Evolutionary conservation across 2,888 invertebrate species (phyloP).

Genomic region (Lepidocyrtinus sp.): DNA sequence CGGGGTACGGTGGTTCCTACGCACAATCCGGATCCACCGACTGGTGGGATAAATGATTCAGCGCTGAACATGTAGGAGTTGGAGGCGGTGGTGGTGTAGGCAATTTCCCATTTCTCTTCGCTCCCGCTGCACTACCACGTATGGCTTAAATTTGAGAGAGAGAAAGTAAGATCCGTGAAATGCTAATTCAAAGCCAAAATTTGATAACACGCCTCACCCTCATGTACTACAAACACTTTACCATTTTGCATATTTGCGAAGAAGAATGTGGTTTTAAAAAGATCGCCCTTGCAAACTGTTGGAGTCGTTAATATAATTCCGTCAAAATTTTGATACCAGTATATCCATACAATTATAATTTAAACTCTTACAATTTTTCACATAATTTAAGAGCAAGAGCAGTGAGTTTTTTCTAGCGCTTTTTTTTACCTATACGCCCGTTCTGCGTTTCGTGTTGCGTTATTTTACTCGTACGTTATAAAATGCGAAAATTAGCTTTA

Average conservation of each 20-base stretch:
- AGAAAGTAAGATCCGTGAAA: neutral
- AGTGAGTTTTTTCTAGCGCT: slow-evolving; percentile 8
- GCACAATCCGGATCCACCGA: slow-evolving; percentile 73
- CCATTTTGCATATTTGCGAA: slow-evolving; percentile 35
- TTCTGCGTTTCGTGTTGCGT: slow-evolving; percentile 14
- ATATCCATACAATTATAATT: slow-evolving; percentile 15
- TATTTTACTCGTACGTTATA: neutral
- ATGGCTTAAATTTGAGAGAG: neutral
- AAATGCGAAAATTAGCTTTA: neutral
- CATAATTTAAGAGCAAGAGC: slow-evolving; percentile 3
- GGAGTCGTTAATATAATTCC: slow-evolving; percentile 56
- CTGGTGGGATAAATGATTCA: slow-evolving; percentile 74
- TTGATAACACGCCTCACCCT: too few species aligned
- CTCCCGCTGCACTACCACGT: neutral
- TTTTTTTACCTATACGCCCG: slow-evolving; percentile 2
- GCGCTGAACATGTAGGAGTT: slow-evolving; percentile 5
- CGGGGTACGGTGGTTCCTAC: slow-evolving; percentile 74
- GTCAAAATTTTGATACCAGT: slow-evolving; percentile 48
- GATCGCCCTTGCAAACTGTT: slow-evolving; percentile 59
- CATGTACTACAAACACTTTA: slow-evolving; percentile 35
- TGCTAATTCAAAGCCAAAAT: too few species aligned
- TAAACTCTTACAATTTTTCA: slow-evolving; percentile 12
- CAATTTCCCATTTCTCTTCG: neutral
- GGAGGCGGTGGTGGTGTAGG: slow-evolving; percentile 18
- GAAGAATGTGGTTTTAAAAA: slow-evolving; percentile 27